Percentiles rank a stretch among this genome's conserved stretches.
Evolutionary conservation across 2,888 invertebrate genomes (phyloP).

Genomic region (Drosophila borealis): DNA sequence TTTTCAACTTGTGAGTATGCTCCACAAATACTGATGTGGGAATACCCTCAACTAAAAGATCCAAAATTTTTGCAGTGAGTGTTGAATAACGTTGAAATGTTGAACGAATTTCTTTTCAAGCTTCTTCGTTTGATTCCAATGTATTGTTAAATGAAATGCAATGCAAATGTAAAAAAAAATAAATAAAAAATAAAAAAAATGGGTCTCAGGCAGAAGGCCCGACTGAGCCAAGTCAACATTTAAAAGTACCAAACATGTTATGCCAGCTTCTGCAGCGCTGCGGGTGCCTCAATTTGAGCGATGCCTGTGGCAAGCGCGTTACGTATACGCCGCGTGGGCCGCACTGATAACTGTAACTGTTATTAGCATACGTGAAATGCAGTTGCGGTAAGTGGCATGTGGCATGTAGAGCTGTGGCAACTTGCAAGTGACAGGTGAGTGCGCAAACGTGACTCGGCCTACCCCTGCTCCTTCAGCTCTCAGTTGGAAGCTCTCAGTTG

Average conservation of each 20-base stretch:
- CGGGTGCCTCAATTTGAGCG: background rate
- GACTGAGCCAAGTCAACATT: no score
- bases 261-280: conserved; percentile 13
- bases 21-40: background rate
- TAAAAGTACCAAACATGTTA: conserved; percentile 14
- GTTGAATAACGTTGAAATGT: background rate
- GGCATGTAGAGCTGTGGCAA: conserved; percentile 3
- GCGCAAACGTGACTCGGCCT: conserved; percentile 6
- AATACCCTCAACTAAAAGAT: background rate
- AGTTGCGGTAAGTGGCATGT: conserved; percentile 13
- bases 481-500: background rate
- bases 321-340: conserved; percentile 21
- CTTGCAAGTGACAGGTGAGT: conserved; percentile 17
- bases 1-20: conserved; percentile 2
- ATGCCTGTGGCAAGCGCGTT: background rate
- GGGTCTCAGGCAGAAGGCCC: no score
- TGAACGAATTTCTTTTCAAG: background rate
- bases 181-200: background rate
- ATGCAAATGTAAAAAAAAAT: background rate
- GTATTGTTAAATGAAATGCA: background rate
- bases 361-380: conserved; percentile 30
- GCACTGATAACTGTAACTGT: conserved; percentile 20
- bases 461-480: background rate
- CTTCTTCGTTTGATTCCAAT: background rate
- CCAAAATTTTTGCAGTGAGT: background rate